These are phyloP conservation scores for Conus betulinus DNA, from an alignment of 1,140 invertebrate genomes.

Conservation along the genomic window DNA sequence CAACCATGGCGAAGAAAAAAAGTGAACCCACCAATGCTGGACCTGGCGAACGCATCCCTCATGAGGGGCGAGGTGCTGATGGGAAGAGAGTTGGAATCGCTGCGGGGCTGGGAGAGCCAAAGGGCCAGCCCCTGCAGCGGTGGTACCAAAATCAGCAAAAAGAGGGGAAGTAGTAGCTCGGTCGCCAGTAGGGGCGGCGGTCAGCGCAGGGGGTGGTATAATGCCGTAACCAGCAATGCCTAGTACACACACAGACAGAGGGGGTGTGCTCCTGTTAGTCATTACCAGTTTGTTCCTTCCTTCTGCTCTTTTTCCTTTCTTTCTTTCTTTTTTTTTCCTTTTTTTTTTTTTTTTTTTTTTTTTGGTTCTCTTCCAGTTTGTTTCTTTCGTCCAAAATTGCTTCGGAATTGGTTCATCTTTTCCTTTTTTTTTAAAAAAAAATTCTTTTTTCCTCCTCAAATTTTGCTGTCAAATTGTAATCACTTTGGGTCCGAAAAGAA, in stretches of 20 bases:
- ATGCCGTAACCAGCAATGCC: constrained; percentile 26
- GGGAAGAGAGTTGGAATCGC: not conserved
- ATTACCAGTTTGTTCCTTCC: not conserved
- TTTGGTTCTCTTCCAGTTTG: not conserved
- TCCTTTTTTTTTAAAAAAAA: not conserved
- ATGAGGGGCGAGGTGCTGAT: constrained; percentile 14
- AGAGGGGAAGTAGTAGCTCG: constrained; percentile 11
- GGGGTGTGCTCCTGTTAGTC: too few relatives aligned
- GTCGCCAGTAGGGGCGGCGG: not conserved
- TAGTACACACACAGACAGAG: not conserved
- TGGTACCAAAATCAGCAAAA: constrained; percentile 4
- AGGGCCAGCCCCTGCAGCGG: not conserved
- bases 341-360: not conserved
- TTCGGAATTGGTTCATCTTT: not conserved
- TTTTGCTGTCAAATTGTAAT: too few relatives aligned
- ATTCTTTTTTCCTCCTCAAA: not conserved
- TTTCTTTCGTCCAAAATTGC: not conserved
- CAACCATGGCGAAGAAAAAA: not conserved
- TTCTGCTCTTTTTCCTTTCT: not conserved
- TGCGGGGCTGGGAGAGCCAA: not conserved
- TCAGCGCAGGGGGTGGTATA: not conserved
- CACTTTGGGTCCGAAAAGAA: too few relatives aligned
- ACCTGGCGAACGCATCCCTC: constrained; percentile 16
- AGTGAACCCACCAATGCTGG: constrained; percentile 18
- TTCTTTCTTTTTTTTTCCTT: not conserved